phyloP scores from a whole-genome alignment of 2,113 vertebrate genomes.

The Cyprinodon variegatus region DNA sequence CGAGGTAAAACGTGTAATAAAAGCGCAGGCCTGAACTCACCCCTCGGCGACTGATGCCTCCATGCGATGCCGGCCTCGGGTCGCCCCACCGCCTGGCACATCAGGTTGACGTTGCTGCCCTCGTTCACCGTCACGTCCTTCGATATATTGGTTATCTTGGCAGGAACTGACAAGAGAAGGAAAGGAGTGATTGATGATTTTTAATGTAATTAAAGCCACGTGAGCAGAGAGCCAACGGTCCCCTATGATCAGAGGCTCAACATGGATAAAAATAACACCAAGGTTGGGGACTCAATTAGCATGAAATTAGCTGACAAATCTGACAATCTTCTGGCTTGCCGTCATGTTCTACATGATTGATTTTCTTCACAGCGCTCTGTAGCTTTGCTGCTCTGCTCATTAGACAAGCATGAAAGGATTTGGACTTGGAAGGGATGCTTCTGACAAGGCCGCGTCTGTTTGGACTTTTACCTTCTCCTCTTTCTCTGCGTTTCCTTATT shows the following conservation, averaged over 20 bases:
- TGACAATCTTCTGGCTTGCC: constrained; percentile 50
- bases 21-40: constrained; percentile 68
- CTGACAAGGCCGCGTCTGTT: not conserved
- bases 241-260: constrained; percentile 31
- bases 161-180: constrained; percentile 85
- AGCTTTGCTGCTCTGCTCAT: constrained; percentile 50
- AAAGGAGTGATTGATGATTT: constrained; percentile 43
- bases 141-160: constrained; percentile 94
- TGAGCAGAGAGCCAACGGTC: constrained; percentile 21
- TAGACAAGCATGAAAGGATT: constrained; percentile 54
- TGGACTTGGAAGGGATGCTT: constrained; percentile 32
- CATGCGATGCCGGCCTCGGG: constrained; percentile 94
- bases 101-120: constrained; percentile 92
- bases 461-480: not conserved
- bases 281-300: constrained; percentile 58
- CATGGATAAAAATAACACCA: constrained; percentile 62
- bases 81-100: constrained; percentile 93
- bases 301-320: constrained; percentile 70
- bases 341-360: constrained; percentile 56
- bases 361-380: constrained; percentile 49
- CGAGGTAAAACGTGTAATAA: too few species aligned
- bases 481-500: too few species aligned
- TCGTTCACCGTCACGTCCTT: constrained; percentile 94
- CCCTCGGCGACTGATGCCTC: constrained; percentile 92
- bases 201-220: constrained; percentile 46